Conservation (phyloP, 2,797 vertebrate genomes). For the Oryzias dopingdopingensis region DNA sequence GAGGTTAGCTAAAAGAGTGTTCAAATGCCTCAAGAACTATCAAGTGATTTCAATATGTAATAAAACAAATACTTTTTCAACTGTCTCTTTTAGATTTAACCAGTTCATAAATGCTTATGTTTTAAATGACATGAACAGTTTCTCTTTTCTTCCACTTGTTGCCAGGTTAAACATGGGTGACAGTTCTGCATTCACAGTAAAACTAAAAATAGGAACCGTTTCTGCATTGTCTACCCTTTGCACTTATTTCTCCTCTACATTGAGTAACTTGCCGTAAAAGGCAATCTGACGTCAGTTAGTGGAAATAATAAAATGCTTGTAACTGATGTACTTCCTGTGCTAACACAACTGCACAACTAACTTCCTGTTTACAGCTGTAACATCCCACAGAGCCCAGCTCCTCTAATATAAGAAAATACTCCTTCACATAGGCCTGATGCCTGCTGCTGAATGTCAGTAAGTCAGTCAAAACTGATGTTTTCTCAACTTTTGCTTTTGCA, state of each 20-base stretch:
- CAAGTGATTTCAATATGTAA: no score
- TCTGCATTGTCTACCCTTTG: neutral
- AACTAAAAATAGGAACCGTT: neutral
- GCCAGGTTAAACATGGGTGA: neutral
- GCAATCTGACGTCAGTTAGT: constrained; percentile 33
- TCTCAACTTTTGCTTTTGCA: constrained; percentile 13
- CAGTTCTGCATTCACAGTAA: neutral
- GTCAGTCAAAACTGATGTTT: neutral
- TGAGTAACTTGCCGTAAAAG: constrained; percentile 30
- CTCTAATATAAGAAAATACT: constrained; percentile 39
- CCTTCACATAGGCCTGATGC: constrained; percentile 1
- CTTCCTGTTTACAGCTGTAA: constrained; percentile 63
- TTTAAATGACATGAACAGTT: no score
- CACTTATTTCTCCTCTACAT: constrained; percentile 7
- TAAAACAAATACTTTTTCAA: no score
- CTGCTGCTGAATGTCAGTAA: constrained; percentile 11
- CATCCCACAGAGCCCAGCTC: constrained; percentile 42
- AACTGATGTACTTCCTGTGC: constrained; percentile 52
- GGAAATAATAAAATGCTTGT: constrained; percentile 53
- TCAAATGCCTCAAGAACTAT: no score
- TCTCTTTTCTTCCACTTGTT: neutral
- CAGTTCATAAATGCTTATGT: no score
- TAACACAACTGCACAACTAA: constrained; percentile 30
- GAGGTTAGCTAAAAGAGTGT: no score
- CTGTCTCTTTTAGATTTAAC: no score